phyloP scores from a whole-genome alignment of 2,113 vertebrate species.

The Sarotherodon lohbergeri region DNA sequence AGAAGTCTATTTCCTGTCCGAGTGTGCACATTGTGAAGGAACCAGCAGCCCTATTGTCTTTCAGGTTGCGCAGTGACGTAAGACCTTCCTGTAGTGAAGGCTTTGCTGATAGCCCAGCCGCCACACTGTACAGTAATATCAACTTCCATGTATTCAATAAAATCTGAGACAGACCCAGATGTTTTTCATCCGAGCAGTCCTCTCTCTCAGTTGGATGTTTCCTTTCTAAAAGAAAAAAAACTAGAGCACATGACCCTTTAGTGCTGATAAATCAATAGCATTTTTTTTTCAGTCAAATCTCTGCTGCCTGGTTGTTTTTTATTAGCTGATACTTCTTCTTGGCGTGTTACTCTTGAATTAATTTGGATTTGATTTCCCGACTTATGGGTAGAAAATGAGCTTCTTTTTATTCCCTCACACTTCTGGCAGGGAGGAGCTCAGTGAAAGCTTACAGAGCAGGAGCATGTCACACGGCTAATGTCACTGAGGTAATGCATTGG shows the following conservation, averaged over 20 bases:
- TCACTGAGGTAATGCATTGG: slow-evolving; percentile 58
- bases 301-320: background rate
- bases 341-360: background rate
- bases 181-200: slow-evolving; percentile 30
- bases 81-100: slow-evolving; percentile 65
- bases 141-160: slow-evolving; percentile 65
- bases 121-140: slow-evolving; percentile 42
- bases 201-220: slow-evolving; percentile 26
- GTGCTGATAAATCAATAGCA: slow-evolving; percentile 11
- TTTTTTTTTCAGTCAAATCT: background rate
- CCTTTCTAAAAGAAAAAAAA: background rate
- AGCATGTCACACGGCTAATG: slow-evolving; percentile 51
- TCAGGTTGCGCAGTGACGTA: slow-evolving; percentile 37
- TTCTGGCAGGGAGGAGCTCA: slow-evolving; percentile 7
- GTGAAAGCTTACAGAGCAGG: slow-evolving; percentile 30
- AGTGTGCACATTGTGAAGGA: slow-evolving; percentile 48
- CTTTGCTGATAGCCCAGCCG: slow-evolving; percentile 48
- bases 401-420: slow-evolving; percentile 20
- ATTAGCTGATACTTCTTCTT: background rate
- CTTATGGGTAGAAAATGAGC: slow-evolving; percentile 10
- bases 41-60: slow-evolving; percentile 55
- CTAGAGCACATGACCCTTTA: background rate
- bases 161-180: slow-evolving; percentile 45
- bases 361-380: background rate
- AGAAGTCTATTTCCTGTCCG: slow-evolving; percentile 53